Base-by-base conservation (phyloP, 64 coral and sea anemone species). In the Stichodactyla helianthus region DNA sequence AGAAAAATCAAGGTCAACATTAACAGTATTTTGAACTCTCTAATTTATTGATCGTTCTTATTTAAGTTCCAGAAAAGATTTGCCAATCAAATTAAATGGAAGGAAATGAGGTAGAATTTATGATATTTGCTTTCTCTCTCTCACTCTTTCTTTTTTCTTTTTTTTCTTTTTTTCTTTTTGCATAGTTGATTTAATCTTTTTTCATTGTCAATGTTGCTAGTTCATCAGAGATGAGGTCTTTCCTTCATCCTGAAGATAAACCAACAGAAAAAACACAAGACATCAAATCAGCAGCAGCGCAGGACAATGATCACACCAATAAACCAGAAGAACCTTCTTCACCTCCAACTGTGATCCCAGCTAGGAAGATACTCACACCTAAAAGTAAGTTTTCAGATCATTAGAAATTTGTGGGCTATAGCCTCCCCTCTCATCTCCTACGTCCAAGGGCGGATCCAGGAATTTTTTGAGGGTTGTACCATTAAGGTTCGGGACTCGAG, bases 51-150 rank as follows among this genome's bases (percentile, higher is more conserved):
- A 44, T 44, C 35, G 35, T 3, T 44, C 35, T 44, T 44, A 44
- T 44, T 44, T 44, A 2, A 95, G 93, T 95, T 95, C 86, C 90
- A 95, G 59, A 88, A 78, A 20, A 87, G 89, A 25, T 79, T 95
- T 70, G 71, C 89, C 19, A 82, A 86, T 6, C 79, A 88, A 13
- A 44, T 95, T 31, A 82, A 20, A 1, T 95, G 93, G 93, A 84
- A 85, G 22, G 93, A 95, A 62, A 28, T 95, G 18, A 92, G 89
- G 93, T 89, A 95, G 22, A 19, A 11, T 52, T 12, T 64, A 12
- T 18, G 0, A 5, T 1, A n/a, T 18, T 22, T 22, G 7, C 20
- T 20, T 7, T n/a, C 0, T 65, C 62, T n/a, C 9, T 65, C 62
- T 65, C 62, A 13, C 18, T 18, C 56, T 59, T 59, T 16, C 56